Percentiles rank a stretch among this genome's conserved stretches.
These are phyloP conservation scores for Endomychus coccineus DNA, from an alignment of 2,888 invertebrate genomes.

Conservation along the genomic window DNA sequence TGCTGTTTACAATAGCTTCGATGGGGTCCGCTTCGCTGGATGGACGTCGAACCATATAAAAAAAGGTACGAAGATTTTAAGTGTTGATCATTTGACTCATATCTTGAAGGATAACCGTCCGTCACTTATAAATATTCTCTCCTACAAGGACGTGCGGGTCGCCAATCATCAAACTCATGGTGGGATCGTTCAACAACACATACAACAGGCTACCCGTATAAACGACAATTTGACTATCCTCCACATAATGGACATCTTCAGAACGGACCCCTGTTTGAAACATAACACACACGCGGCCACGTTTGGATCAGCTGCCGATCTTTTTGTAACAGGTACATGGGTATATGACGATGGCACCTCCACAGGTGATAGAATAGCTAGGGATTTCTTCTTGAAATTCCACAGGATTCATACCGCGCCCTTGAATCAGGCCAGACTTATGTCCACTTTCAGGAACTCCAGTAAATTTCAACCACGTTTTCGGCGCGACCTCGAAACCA, in stretches of 20 bases:
- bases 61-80: background rate
- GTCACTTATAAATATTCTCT: background rate
- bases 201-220: background rate
- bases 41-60: background rate
- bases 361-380: background rate
- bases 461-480: too few species aligned
- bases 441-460: too few species aligned
- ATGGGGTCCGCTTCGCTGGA: slow-evolving; percentile 1
- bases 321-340: background rate
- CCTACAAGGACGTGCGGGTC: background rate
- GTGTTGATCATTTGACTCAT: background rate
- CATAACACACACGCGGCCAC: background rate
- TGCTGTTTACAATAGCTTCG: background rate
- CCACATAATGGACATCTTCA: background rate
- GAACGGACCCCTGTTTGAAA: background rate
- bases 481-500: too few species aligned
- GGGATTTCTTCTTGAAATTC: background rate
- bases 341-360: background rate
- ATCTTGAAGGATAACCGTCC: background rate
- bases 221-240: background rate
- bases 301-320: background rate
- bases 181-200: background rate
- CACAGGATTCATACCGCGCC: too few species aligned
- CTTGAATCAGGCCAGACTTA: too few species aligned
- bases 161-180: background rate